phyloP scores from a whole-genome alignment of 1,140 invertebrate species.

The Cydia pomonella region DNA sequence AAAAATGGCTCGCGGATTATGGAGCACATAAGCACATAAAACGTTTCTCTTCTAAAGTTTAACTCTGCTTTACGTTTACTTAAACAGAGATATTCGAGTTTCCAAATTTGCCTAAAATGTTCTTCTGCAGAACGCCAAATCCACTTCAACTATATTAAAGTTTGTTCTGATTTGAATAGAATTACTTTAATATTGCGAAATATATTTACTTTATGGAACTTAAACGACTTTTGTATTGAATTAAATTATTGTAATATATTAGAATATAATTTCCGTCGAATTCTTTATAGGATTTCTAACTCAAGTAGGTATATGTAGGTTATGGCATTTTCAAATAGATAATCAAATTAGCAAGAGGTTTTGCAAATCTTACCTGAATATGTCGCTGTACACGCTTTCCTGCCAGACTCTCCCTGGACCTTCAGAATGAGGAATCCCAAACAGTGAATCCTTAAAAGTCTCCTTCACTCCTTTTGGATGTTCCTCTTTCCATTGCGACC shows the following conservation, averaged over 20 bases:
- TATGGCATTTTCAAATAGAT: background rate
- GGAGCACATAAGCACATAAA: background rate
- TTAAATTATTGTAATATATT: background rate
- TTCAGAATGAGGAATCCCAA: slow-evolving; percentile 73
- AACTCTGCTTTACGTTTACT: background rate
- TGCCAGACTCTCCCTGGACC: slow-evolving; percentile 66
- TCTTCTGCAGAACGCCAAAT: background rate
- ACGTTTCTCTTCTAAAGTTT: background rate
- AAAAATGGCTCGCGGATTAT: background rate
- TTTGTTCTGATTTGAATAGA: background rate
- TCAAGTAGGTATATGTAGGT: background rate
- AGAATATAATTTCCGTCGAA: too few relatives aligned
- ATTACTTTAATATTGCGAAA: background rate
- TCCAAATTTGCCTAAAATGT: slow-evolving; percentile 1
- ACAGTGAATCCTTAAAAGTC: slow-evolving; percentile 62
- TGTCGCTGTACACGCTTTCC: slow-evolving; percentile 86
- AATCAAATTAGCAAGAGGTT: background rate
- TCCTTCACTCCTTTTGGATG: slow-evolving; percentile 78
- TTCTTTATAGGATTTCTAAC: background rate
- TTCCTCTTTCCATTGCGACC: slow-evolving; percentile 82
- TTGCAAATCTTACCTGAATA: slow-evolving; percentile 84
- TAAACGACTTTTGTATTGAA: background rate
- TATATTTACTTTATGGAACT: background rate
- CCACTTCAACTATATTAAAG: slow-evolving; percentile 8
- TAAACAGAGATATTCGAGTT: slow-evolving; percentile 12